Evolutionary conservation across 2,113 vertebrate species (phyloP).

Genomic region (Mixornis gularis): DNA sequence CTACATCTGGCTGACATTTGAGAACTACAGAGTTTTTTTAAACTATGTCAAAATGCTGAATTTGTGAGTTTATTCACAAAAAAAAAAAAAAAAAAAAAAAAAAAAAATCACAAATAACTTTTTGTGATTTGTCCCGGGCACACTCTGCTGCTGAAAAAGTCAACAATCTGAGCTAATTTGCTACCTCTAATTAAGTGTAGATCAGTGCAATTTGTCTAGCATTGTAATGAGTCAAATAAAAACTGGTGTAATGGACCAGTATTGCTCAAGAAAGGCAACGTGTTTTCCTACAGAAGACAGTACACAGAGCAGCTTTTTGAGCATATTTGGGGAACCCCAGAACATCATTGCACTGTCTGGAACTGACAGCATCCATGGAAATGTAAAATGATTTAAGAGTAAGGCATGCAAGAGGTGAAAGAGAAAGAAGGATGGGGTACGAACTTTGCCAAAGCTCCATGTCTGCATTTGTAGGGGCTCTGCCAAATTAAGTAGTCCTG

Average conservation of each 20-base stretch:
- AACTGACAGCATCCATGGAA: background rate
- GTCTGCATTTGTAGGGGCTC: background rate
- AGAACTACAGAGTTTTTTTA: background rate
- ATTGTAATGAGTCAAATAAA: background rate
- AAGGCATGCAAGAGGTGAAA: background rate
- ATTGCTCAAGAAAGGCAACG: background rate
- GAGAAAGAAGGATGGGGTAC: background rate
- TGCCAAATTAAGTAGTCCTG: background rate
- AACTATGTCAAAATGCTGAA: background rate
- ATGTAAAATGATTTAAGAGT: background rate
- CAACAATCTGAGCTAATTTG: background rate
- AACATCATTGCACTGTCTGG: background rate
- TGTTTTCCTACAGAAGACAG: background rate
- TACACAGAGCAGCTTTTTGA: background rate
- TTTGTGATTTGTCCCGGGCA: background rate
- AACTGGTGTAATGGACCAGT: background rate
- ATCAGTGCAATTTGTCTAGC: background rate
- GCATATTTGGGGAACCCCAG: background rate
- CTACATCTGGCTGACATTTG: background rate
- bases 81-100: background rate
- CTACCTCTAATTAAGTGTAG: background rate
- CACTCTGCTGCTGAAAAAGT: background rate
- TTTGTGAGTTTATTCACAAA: background rate
- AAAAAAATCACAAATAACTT: background rate
- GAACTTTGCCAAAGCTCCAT: background rate